A percentile compares a stretch with the other conserved stretches of the same genome.
phyloP scores from a whole-genome alignment of 2,797 vertebrate genomes.

The Hylomyscus alleni region DNA sequence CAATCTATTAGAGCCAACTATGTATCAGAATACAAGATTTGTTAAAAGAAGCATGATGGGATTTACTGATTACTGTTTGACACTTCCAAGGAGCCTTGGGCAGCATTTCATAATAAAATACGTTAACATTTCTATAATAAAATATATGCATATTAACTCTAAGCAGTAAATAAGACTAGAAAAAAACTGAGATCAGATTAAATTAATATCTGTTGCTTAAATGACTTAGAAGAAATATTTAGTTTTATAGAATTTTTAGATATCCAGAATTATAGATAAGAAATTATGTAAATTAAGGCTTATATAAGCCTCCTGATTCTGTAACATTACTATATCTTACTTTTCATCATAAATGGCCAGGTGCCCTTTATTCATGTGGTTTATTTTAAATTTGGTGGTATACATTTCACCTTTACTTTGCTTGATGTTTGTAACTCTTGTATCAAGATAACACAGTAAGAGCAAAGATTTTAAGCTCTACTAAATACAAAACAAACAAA shows the following conservation, averaged over 20 bases:
- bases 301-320: neutral
- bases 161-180: conserved; percentile 37
- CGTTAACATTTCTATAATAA: conserved; percentile 40
- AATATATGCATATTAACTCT: conserved; percentile 24
- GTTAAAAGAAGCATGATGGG: neutral
- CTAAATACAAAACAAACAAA: no score
- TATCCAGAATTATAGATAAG: conserved; percentile 39
- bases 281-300: conserved; percentile 4
- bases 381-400: conserved; percentile 45
- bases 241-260: conserved; percentile 28
- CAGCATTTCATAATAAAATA: conserved; percentile 58
- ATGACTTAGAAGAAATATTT: neutral
- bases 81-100: neutral
- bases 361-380: neutral
- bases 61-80: conserved; percentile 25
- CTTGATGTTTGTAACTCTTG: no score
- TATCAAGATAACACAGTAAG: no score
- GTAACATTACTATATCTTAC: conserved; percentile 6
- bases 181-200: conserved; percentile 14
- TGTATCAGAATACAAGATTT: neutral
- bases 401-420: conserved; percentile 1
- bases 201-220: conserved; percentile 19
- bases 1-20: neutral
- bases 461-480: no score
- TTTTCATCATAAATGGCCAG: conserved; percentile 33